A percentile compares a stretch with the other conserved stretches of the same genome.
Conservation (phyloP, 2,888 invertebrate species). For the Ommatoiulus sabulosus region DNA sequence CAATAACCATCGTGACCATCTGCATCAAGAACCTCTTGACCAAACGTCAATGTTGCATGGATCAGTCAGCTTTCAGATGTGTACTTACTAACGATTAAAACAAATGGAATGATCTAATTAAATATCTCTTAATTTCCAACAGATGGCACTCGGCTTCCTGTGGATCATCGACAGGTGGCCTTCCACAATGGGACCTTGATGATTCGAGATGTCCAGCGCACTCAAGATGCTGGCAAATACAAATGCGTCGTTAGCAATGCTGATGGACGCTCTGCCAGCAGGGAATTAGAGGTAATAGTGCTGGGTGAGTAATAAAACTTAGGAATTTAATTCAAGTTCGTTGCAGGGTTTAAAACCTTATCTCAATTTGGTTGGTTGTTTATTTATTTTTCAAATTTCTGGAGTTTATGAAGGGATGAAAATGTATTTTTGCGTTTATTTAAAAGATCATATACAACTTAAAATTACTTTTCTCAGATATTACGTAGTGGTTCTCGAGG, state of each 20-base stretch:
- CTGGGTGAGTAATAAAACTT: conserved; percentile 56
- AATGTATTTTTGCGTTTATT: too few relatives aligned
- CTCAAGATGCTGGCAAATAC: conserved; percentile 54
- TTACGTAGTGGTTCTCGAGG: not conserved
- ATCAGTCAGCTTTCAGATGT: too few relatives aligned
- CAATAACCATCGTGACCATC: too few relatives aligned
- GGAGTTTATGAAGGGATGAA: too few relatives aligned
- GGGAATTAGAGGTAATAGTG: conserved; percentile 56
- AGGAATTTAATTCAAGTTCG: not conserved
- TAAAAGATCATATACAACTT: too few relatives aligned
- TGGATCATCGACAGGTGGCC: conserved; percentile 57
- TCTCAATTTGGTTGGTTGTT: too few relatives aligned
- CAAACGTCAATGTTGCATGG: too few relatives aligned
- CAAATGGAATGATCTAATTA: not conserved
- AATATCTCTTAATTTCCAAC: not conserved
- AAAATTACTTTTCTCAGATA: too few relatives aligned
- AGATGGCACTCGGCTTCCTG: conserved; percentile 58
- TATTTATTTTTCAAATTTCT: too few relatives aligned
- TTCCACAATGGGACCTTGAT: conserved; percentile 56
- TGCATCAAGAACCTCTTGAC: too few relatives aligned
- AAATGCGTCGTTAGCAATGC: conserved; percentile 53
- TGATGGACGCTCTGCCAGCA: conserved; percentile 37
- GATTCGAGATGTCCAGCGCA: conserved; percentile 55
- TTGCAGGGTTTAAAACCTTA: not conserved
- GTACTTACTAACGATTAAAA: too few relatives aligned